Conservation (phyloP, 2,113 vertebrate species). For the Prolemur simus region DNA sequence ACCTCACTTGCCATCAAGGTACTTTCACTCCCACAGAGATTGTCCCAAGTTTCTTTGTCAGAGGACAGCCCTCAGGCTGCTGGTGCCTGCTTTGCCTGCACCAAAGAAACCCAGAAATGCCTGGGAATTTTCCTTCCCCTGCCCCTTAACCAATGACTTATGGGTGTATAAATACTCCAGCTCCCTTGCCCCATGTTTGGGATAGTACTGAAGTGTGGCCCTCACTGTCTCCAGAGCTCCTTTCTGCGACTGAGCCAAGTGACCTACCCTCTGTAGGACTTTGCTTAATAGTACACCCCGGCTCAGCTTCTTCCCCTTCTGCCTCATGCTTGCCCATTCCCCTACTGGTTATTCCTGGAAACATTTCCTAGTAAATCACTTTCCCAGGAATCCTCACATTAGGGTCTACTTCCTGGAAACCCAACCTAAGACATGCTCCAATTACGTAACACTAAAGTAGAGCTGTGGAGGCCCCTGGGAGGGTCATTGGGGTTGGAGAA, state of each 20-base stretch:
- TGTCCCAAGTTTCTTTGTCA: neutral
- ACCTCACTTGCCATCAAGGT: neutral
- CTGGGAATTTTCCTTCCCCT: neutral
- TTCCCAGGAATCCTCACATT: slow-evolving; percentile 2
- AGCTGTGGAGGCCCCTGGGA: neutral
- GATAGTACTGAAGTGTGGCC: neutral
- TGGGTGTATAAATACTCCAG: neutral
- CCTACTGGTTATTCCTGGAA: slow-evolving; percentile 12
- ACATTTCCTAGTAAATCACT: neutral
- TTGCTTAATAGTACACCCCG: neutral
- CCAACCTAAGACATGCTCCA: neutral
- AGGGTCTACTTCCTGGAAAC: neutral
- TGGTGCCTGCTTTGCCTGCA: neutral
- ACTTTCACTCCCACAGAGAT: neutral
- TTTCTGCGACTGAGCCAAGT: neutral
- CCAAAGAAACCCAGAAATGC: neutral
- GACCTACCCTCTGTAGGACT: neutral
- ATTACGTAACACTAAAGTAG: neutral
- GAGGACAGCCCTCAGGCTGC: neutral
- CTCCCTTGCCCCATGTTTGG: neutral
- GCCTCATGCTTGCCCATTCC: neutral
- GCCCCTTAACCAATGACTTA: neutral
- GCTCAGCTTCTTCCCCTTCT: neutral
- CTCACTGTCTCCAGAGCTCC: neutral
- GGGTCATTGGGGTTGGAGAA: neutral